A percentile compares a stretch with the other conserved stretches of the same genome.
These are phyloP conservation scores for Actinostola sp. DNA, from an alignment of 92 coral and sea anemone genomes.

Conservation along the genomic window DNA sequence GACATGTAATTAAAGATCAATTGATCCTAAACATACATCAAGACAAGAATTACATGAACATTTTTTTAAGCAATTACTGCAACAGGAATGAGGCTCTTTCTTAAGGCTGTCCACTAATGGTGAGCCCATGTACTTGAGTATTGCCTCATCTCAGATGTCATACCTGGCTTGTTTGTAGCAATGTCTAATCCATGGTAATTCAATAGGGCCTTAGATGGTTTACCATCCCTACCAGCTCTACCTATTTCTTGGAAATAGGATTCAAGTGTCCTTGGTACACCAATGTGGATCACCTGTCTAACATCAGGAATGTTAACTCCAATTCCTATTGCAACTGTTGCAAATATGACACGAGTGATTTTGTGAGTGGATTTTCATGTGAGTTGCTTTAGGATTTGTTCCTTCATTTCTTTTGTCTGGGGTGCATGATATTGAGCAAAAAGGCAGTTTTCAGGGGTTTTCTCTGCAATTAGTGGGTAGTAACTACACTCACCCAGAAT, in stretches of 20 bases:
- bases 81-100: conserved; percentile 20
- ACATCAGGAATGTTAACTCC: conserved; percentile 57
- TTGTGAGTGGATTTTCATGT: conserved; percentile 2
- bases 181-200: conserved; percentile 49
- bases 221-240: conserved; percentile 51
- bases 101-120: neutral
- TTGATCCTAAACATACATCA: too few relatives aligned
- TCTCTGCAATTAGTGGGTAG: conserved; percentile 4
- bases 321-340: conserved; percentile 53
- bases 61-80: conserved; percentile 11
- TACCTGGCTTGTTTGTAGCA: conserved; percentile 51
- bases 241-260: conserved; percentile 58
- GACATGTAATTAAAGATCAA: too few relatives aligned
- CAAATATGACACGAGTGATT: conserved; percentile 54
- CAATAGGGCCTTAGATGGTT: conserved; percentile 35
- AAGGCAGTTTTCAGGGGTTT: conserved; percentile 26
- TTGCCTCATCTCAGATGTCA: conserved; percentile 47
- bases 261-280: conserved; percentile 46
- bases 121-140: conserved; percentile 41
- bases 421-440: conserved; percentile 52
- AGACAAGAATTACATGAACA: too few relatives aligned
- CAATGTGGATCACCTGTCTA: conserved; percentile 53
- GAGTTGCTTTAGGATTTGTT: conserved; percentile 51
- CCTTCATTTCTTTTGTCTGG: conserved; percentile 43
- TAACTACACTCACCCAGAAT: conserved; percentile 17